Evolutionary conservation across 2,888 invertebrate genomes (phyloP).

Genomic region (Megamerina dolium): DNA sequence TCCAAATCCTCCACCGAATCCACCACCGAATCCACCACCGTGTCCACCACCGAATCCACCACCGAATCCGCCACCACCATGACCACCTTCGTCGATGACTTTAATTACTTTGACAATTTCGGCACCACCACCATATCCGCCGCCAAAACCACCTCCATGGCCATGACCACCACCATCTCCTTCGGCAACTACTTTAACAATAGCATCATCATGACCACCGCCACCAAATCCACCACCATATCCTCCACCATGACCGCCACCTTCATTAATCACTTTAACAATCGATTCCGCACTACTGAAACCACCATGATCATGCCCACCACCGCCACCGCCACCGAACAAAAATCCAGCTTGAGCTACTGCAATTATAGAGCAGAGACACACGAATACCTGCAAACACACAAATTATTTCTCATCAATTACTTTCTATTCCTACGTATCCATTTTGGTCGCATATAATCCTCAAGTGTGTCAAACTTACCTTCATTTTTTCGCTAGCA

Average conservation of each 20-base stretch:
- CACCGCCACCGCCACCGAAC: conserved; percentile 8
- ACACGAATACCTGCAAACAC: conserved; percentile 18
- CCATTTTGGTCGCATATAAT: background rate
- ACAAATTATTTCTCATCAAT: background rate
- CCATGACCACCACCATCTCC: conserved; percentile 9
- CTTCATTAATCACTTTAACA: conserved; percentile 11
- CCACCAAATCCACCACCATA: too few species aligned
- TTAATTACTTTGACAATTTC: too few species aligned
- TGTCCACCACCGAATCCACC: conserved; percentile 10
- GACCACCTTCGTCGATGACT: conserved; percentile 14
- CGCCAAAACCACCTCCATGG: conserved; percentile 11
- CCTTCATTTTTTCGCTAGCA: conserved; percentile 20
- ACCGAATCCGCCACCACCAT: conserved; percentile 7
- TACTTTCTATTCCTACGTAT: background rate
- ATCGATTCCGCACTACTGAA: conserved; percentile 11
- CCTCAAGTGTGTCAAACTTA: conserved; percentile 2
- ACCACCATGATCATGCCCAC: conserved; percentile 9
- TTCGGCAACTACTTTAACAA: background rate
- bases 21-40: conserved; percentile 11
- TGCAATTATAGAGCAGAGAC: conserved; percentile 15
- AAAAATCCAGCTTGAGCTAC: conserved; percentile 16
- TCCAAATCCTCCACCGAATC: conserved; percentile 13
- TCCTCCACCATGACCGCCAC: conserved; percentile 7
- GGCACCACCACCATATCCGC: conserved; percentile 11
- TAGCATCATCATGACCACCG: conserved; percentile 7